These are phyloP conservation scores for Arvicanthis niloticus DNA, from an alignment of 2,113 vertebrate genomes.

Conservation along the genomic window DNA sequence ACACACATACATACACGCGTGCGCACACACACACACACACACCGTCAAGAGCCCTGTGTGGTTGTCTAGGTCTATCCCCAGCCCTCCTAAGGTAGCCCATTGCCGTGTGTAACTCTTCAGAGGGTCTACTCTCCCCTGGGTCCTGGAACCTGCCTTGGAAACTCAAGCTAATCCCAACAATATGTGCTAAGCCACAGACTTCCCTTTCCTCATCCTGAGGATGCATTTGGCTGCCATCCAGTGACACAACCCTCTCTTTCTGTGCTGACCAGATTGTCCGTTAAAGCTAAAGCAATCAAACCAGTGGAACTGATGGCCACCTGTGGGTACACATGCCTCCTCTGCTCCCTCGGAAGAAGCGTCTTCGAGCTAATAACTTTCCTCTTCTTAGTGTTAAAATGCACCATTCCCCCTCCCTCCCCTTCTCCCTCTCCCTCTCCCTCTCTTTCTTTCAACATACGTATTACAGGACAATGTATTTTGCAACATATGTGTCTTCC, in stretches of 20 bases:
- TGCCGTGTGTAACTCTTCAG: background rate
- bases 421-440: background rate
- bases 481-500: background rate
- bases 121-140: background rate
- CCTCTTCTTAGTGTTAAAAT: background rate
- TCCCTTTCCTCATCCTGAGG: background rate
- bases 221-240: background rate
- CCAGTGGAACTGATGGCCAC: background rate
- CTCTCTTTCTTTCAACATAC: background rate
- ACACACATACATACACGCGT: background rate
- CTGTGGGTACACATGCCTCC: background rate
- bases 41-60: background rate
- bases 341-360: background rate
- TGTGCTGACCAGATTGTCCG: background rate
- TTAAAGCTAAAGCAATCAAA: background rate
- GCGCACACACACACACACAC: background rate
- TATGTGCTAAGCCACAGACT: background rate
- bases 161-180: background rate
- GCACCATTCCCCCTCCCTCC: background rate
- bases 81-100: background rate
- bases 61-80: background rate
- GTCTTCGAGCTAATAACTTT: background rate
- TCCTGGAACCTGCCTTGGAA: background rate
- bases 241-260: background rate
- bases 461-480: background rate